phyloP scores from a whole-genome alignment of 2,797 vertebrate species.

The Tenualosa ilisha region DNA sequence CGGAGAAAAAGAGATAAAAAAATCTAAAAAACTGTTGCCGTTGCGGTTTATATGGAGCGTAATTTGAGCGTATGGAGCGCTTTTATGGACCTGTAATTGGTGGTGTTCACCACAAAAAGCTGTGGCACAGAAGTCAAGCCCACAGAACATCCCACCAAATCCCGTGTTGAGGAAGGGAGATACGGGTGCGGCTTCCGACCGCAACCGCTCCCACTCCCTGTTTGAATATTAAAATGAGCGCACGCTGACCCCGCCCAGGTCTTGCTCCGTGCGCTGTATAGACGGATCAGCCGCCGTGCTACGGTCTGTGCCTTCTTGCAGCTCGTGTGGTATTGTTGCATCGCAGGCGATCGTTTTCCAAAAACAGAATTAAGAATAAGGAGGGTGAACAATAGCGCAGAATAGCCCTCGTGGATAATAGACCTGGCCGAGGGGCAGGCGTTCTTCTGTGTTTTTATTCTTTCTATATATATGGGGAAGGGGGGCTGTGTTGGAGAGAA shows the following conservation, averaged over 20 bases:
- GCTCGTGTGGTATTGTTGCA: constrained; percentile 54
- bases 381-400: constrained; percentile 63
- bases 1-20: background rate
- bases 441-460: background rate
- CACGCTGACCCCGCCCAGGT: constrained; percentile 55
- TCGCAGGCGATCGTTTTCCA: constrained; percentile 62
- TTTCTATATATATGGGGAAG: constrained; percentile 3
- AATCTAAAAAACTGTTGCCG: background rate
- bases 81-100: constrained; percentile 17
- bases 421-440: constrained; percentile 74
- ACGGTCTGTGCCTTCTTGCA: constrained; percentile 69
- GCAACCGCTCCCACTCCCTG: constrained; percentile 50
- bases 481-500: constrained; percentile 68
- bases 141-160: constrained; percentile 12
- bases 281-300: constrained; percentile 70
- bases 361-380: constrained; percentile 62
- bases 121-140: background rate
- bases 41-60: constrained; percentile 1
- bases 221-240: constrained; percentile 76
- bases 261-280: constrained; percentile 64
- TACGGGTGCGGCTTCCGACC: constrained; percentile 22
- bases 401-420: constrained; percentile 63
- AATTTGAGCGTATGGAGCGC: background rate
- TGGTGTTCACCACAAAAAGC: constrained; percentile 8
- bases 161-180: constrained; percentile 2